Base-by-base conservation (phyloP, 2,888 invertebrate genomes). In the Tribolium freemani region DNA sequence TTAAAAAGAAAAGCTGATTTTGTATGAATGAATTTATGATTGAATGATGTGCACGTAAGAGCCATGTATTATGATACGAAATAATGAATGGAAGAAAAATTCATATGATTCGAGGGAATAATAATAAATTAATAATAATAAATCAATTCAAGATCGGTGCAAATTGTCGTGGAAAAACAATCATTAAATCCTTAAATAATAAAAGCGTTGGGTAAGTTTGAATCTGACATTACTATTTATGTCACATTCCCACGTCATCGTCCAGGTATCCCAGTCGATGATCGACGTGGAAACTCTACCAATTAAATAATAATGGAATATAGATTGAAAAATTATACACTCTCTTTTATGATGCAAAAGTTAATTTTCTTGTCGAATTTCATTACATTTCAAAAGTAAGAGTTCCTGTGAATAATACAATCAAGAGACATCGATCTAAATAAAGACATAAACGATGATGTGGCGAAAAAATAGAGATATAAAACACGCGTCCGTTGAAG, bases 371-470 rank as follows among this genome's bases (percentile, higher is more conserved):
- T 20, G 16, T 16, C 45, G 63, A 48, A 60, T 46, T 13, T 38
- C 44, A 45, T 45, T 31, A 20, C 57, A 38, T 26, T 26, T 26
- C 26, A 26, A 26, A 26, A 26, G 26, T 26, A 5, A 26, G 26
- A 26, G 5, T 26, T 26, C 26, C 3, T 26, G 26, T 26, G 26
- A 26, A 26, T 26, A 26, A 26, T 16, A 16, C 26, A 26, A 26
- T 26, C 26, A 26, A 26, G 44, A 45, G 58, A 44, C 58, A 64
- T 66, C 56, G 58, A 70, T 71, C 64, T 74, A 75, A 79, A 79
- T 79, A 79, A 79, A 79, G 79, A 78, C 79, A 81, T 79, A 81
- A 82, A 78, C 77, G 81, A 80, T 82, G 82, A 81, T 79, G 76
- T 78, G 75, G 79, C 81, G 81, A 79, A 81, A 81, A 80, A 75